Percentiles rank a stretch among this genome's conserved stretches.
Conservation (phyloP, 2,888 invertebrate genomes). For the Tricholauxania praeusta region DNA sequence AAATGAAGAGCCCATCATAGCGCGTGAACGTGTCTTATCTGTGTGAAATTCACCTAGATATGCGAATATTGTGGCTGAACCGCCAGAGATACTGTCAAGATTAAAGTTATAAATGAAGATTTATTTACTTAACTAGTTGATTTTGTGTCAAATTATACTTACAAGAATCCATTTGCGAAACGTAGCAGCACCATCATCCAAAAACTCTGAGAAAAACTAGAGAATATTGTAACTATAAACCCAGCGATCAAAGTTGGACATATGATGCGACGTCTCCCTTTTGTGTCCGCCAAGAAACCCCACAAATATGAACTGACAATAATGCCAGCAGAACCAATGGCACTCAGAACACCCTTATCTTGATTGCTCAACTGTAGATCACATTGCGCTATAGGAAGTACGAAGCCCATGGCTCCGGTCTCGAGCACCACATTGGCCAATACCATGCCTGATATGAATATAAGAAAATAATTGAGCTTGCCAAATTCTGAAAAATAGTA, state of each 20-base stretch:
- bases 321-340: constrained; percentile 67
- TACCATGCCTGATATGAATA: constrained; percentile 69
- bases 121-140: not conserved
- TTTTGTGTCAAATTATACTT: constrained; percentile 51
- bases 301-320: constrained; percentile 71
- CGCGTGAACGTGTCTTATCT: constrained; percentile 67
- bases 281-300: constrained; percentile 72
- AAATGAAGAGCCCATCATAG: constrained; percentile 61
- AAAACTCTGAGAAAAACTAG: constrained; percentile 69
- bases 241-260: constrained; percentile 68
- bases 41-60: constrained; percentile 71
- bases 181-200: constrained; percentile 69
- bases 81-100: constrained; percentile 63
- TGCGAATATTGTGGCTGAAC: constrained; percentile 70
- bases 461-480: constrained; percentile 69
- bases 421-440: constrained; percentile 68
- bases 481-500: constrained; percentile 67
- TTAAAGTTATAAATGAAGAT: not conserved
- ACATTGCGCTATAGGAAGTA: constrained; percentile 70
- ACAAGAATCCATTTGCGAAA: constrained; percentile 71
- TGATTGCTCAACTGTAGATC: constrained; percentile 65
- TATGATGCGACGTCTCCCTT: constrained; percentile 69
- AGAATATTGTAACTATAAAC: constrained; percentile 67
- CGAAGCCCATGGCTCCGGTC: constrained; percentile 70
- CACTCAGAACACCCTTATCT: constrained; percentile 67